These are phyloP conservation scores for Achatina immaculata DNA, from an alignment of 1,140 invertebrate species.

Conservation along the genomic window DNA sequence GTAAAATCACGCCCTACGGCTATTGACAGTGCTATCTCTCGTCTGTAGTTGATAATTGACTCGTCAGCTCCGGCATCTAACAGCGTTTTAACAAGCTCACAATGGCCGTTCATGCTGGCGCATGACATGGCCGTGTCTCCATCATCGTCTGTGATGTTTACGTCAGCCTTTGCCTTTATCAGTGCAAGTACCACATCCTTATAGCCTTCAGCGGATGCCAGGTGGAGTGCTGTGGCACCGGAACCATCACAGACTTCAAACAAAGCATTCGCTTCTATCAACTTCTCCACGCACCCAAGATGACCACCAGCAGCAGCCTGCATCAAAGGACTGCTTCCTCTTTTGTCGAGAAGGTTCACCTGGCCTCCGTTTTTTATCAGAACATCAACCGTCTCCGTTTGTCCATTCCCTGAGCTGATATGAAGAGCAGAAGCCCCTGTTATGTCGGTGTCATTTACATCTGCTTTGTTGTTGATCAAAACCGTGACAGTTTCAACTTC, in stretches of 20 bases:
- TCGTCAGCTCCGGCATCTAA: slow-evolving; percentile 1
- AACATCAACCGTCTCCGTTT: slow-evolving; percentile 52
- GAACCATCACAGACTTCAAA: slow-evolving; percentile 8
- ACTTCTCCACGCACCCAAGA: slow-evolving; percentile 9
- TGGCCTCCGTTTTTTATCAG: slow-evolving; percentile 52
- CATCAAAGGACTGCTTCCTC: slow-evolving; percentile 43
- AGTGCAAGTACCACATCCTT: slow-evolving; percentile 75
- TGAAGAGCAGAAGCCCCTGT: slow-evolving; percentile 19
- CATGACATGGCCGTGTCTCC: slow-evolving; percentile 23
- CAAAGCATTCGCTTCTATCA: slow-evolving; percentile 8
- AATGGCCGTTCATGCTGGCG: slow-evolving; percentile 24
- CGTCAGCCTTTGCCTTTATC: slow-evolving; percentile 81
- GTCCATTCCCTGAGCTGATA: slow-evolving; percentile 40
- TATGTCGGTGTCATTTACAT: neutral
- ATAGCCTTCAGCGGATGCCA: slow-evolving; percentile 77
- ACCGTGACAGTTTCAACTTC: neutral
- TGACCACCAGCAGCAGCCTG: slow-evolving; percentile 29
- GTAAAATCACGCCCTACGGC: neutral
- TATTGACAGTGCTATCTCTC: slow-evolving; percentile 13
- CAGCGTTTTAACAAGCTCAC: neutral
- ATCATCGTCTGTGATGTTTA: slow-evolving; percentile 78
- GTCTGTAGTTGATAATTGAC: slow-evolving; percentile 15
- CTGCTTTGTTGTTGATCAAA: neutral
- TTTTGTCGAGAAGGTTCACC: slow-evolving; percentile 50
- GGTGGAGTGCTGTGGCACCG: slow-evolving; percentile 52